Evolutionary conservation across 2,888 invertebrate species (phyloP).

Genomic region (Palloptera scutellata): DNA sequence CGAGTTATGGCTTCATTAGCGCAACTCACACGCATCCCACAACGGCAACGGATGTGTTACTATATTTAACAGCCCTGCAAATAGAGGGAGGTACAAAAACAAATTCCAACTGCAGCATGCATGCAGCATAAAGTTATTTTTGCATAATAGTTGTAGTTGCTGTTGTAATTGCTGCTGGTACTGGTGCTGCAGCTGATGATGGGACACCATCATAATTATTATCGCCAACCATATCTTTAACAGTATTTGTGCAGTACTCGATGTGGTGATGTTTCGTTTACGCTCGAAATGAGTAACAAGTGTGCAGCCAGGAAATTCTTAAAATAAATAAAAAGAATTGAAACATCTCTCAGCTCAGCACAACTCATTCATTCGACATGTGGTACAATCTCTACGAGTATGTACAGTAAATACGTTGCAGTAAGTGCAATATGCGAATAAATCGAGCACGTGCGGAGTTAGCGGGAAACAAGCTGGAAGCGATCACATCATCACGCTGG

Average conservation of each 20-base stretch:
- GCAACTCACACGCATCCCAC: conserved; percentile 44
- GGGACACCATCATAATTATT: conserved; percentile 13
- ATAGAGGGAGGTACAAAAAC: not conserved
- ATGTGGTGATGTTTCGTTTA: conserved; percentile 50
- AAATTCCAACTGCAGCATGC: conserved; percentile 13
- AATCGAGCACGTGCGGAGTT: conserved; percentile 8
- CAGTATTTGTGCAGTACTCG: not conserved
- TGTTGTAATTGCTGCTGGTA: conserved; percentile 10
- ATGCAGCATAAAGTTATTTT: not conserved
- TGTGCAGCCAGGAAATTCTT: conserved; percentile 48
- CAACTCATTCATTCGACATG: not conserved
- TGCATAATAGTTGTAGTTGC: conserved; percentile 1
- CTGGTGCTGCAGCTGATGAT: conserved; percentile 3
- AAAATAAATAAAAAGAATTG: conserved; percentile 31
- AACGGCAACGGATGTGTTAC: conserved; percentile 29
- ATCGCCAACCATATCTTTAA: not conserved
- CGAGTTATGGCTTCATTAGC: conserved; percentile 55
- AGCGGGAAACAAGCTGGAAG: conserved; percentile 20
- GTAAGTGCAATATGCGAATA: not conserved
- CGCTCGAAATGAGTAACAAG: conserved; percentile 54
- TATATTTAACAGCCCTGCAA: no score
- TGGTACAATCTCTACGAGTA: not conserved
- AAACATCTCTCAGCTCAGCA: conserved; percentile 15
- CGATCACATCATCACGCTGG: conserved; percentile 16
- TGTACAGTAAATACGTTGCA: not conserved